phyloP scores from a whole-genome alignment of 2,113 vertebrate species.

The Crocuta crocuta region DNA sequence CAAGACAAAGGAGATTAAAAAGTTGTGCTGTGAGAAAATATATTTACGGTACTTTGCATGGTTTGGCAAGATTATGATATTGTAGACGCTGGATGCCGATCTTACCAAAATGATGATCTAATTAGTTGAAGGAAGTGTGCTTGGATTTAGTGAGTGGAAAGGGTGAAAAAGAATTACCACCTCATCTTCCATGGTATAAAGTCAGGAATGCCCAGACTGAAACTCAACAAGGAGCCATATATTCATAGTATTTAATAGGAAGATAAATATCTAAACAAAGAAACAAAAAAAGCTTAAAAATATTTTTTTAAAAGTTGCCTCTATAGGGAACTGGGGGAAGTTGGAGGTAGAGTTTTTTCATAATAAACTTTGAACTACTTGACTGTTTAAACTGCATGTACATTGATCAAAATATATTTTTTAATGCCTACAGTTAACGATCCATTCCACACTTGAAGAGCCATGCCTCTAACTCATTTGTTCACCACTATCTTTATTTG shows the following conservation, averaged over 20 bases:
- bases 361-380: not conserved
- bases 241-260: not conserved
- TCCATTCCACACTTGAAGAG: not conserved
- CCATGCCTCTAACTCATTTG: not conserved
- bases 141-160: not conserved
- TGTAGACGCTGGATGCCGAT: not conserved
- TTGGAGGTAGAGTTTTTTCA: not conserved
- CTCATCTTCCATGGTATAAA: not conserved
- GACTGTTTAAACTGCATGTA: not conserved
- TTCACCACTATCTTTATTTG: not conserved
- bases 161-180: not conserved
- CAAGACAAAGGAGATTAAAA: not conserved
- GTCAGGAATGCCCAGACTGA: not conserved
- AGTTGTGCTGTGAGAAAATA: not conserved
- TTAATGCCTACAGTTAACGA: not conserved
- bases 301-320: not conserved
- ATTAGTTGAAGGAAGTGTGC: not conserved
- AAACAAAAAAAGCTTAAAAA: not conserved
- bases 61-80: not conserved
- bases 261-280: not conserved
- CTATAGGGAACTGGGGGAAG: not conserved
- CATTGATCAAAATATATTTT: not conserved
- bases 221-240: not conserved
- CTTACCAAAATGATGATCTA: not conserved
- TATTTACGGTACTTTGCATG: not conserved